A percentile compares a stretch with the other conserved stretches of the same genome.
phyloP scores from a whole-genome alignment of 2,797 vertebrate species.

The Cyclura pinguis region DNA sequence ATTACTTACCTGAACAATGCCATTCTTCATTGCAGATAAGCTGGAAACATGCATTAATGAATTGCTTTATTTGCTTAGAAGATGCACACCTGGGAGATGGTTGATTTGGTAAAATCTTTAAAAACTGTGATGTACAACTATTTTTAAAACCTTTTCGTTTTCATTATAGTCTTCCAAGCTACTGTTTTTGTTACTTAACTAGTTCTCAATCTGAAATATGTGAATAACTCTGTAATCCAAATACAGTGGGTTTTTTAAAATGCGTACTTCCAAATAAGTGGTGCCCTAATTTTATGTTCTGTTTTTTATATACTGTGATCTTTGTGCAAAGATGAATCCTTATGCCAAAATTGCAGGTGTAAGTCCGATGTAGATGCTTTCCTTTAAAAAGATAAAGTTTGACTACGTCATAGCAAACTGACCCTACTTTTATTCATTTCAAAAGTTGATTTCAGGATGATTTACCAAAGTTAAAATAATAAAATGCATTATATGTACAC shows the following conservation, averaged over 20 bases:
- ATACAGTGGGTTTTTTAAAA: neutral
- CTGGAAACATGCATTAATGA: neutral
- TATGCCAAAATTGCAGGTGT: neutral
- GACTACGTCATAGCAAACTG: neutral
- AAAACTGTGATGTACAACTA: neutral
- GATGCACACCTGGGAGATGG: neutral
- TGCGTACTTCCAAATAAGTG: neutral
- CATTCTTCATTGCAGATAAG: neutral
- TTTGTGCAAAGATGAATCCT: neutral
- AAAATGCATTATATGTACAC: neutral
- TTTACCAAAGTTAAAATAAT: neutral
- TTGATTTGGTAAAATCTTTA: neutral
- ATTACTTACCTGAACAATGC: neutral
- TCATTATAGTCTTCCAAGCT: neutral
- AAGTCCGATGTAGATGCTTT: neutral
- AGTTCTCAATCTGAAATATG: neutral
- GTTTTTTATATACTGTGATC: neutral
- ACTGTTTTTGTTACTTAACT: neutral
- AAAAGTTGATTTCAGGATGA: neutral
- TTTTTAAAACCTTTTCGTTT: neutral
- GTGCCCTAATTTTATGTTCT: neutral
- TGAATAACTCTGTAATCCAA: constrained; percentile 16
- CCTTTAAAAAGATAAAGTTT: neutral
- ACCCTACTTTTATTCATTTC: neutral
- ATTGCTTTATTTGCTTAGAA: neutral